Evolutionary conservation across 2,888 invertebrate genomes (phyloP).

Genomic region (Trissolcus brochymenae): DNA sequence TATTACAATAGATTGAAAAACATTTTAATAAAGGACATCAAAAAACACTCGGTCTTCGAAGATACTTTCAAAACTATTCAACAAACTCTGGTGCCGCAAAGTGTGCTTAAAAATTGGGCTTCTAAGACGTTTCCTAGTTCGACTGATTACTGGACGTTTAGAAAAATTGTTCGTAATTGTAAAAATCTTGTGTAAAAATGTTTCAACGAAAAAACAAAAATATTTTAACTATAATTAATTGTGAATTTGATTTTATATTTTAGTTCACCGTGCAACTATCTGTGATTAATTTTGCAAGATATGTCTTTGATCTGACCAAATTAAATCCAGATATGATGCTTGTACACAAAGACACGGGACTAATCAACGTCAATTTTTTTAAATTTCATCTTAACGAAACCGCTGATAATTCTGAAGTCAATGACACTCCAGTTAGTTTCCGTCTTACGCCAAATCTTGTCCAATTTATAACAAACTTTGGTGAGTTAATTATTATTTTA

Average conservation of each 20-base stretch:
- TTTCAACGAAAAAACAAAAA: neutral
- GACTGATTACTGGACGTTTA: conserved; percentile 98
- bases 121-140: conserved; percentile 92
- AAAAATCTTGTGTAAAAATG: neutral
- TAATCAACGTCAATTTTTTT: conserved; percentile 95
- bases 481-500: conserved; percentile 70
- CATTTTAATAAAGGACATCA: conserved; percentile 92
- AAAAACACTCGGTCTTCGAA: conserved; percentile 91
- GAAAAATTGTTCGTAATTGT: conserved; percentile 86
- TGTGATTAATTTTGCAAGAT: conserved; percentile 93
- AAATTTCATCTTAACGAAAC: conserved; percentile 97
- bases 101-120: conserved; percentile 93
- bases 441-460: conserved; percentile 95
- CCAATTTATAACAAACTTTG: conserved; percentile 91
- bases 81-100: conserved; percentile 91
- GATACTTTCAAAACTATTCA: conserved; percentile 95
- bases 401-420: conserved; percentile 80
- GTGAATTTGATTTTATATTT: neutral
- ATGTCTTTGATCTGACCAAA: conserved; percentile 93
- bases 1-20: conserved; percentile 95
- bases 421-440: conserved; percentile 96
- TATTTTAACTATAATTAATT: neutral
- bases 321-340: conserved; percentile 99
- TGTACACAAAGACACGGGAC: conserved; percentile 96
- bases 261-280: conserved; percentile 91